These are phyloP conservation scores for Baryphthengus martii DNA, from an alignment of 2,113 vertebrate species.

Conservation along the genomic window DNA sequence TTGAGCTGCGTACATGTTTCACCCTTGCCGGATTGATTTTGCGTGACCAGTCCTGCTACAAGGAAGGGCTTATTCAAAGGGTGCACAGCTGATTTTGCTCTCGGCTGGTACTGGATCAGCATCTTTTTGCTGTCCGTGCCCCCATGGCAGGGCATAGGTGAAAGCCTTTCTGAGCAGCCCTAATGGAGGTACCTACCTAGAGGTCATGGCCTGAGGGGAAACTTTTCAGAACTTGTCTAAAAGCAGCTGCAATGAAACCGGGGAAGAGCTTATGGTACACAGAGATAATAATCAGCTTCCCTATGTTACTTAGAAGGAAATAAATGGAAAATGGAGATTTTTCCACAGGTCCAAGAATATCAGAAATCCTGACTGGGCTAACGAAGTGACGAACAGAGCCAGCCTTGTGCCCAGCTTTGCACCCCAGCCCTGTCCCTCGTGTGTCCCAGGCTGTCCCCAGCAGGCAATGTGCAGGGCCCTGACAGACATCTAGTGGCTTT, in stretches of 20 bases:
- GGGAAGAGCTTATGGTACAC: background rate
- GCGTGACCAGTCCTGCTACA: background rate
- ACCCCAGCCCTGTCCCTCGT: background rate
- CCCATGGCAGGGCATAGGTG: background rate
- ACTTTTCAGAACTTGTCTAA: background rate
- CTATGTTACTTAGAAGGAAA: background rate
- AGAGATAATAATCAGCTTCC: background rate
- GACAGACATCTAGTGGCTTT: conserved; percentile 38
- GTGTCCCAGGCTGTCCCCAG: background rate
- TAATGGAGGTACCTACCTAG: too few species aligned
- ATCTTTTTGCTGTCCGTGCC: background rate
- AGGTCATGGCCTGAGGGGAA: background rate
- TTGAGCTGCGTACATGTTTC: background rate
- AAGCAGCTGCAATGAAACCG: background rate
- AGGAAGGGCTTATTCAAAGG: background rate
- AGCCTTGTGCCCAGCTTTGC: background rate
- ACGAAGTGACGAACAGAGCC: background rate
- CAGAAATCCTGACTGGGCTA: background rate
- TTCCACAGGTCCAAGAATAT: background rate
- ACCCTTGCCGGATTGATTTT: background rate
- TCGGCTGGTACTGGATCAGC: background rate
- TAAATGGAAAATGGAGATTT: background rate
- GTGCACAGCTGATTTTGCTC: background rate
- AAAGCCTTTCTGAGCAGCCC: background rate
- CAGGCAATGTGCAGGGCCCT: background rate